phyloP scores from a whole-genome alignment of 2,888 invertebrate species.

The Leptinotarsa juncta region DNA sequence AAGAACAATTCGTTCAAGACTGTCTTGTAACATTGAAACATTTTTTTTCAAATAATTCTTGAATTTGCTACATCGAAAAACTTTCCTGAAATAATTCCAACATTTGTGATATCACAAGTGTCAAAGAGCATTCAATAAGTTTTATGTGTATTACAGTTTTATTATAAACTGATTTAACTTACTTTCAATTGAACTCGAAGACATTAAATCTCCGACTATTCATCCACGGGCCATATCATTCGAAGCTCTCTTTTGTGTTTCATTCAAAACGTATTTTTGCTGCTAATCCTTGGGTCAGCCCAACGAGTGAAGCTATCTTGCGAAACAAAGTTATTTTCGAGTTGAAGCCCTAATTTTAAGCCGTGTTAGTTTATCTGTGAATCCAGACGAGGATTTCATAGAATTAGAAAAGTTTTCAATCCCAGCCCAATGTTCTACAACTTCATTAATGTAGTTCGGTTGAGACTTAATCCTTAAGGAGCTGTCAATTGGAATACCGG shows the following conservation, averaged over 20 bases:
- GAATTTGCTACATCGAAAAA: too few relatives aligned
- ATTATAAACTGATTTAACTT: too few relatives aligned
- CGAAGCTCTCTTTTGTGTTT: not conserved
- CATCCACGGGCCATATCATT: not conserved
- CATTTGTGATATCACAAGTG: too few relatives aligned
- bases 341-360: constrained; percentile 41
- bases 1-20: too few relatives aligned
- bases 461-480: constrained; percentile 33
- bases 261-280: not conserved
- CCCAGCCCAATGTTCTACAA: constrained; percentile 46
- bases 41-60: too few relatives aligned
- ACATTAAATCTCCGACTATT: not conserved
- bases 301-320: constrained; percentile 21
- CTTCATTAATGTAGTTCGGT: constrained; percentile 45
- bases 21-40: too few relatives aligned
- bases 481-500: constrained; percentile 35
- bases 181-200: too few relatives aligned
- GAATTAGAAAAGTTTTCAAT: constrained; percentile 51
- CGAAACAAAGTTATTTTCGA: constrained; percentile 38
- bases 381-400: constrained; percentile 44
- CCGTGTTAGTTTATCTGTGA: constrained; percentile 44
- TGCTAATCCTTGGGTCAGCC: constrained; percentile 9
- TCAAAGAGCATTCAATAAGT: too few relatives aligned
- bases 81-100: too few relatives aligned
- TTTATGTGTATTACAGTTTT: too few relatives aligned